A percentile compares a stretch with the other conserved stretches of the same genome.
phyloP scores from a whole-genome alignment of 2,888 invertebrate genomes.

The Apotomis betuletana region DNA sequence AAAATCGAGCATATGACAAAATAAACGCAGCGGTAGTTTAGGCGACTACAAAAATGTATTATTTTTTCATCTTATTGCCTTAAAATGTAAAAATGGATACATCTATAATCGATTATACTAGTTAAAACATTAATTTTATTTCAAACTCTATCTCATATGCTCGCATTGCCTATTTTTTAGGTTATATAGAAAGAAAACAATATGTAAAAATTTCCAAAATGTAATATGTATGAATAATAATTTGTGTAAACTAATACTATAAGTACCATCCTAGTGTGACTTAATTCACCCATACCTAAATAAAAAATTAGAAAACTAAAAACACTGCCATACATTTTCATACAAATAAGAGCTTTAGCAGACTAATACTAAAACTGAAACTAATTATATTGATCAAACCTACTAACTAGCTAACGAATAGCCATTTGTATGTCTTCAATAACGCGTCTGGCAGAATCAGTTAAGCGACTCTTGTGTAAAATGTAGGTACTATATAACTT shows the following conservation, averaged over 20 bases:
- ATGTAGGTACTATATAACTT: too few species aligned
- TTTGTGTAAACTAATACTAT: slow-evolving; percentile 1
- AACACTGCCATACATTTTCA: slow-evolving; percentile 28
- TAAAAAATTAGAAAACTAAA: slow-evolving; percentile 2
- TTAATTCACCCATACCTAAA: background rate
- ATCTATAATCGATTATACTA: too few species aligned
- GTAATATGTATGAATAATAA: slow-evolving; percentile 8
- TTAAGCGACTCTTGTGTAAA: slow-evolving; percentile 1
- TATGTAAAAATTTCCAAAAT: background rate
- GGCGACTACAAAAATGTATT: too few species aligned
- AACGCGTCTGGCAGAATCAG: slow-evolving; percentile 17
- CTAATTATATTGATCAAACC: slow-evolving; percentile 19
- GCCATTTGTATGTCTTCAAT: slow-evolving; percentile 34
- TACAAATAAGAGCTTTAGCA: slow-evolving; percentile 21
- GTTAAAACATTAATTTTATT: too few species aligned
- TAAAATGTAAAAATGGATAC: too few species aligned
- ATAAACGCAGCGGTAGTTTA: too few species aligned
- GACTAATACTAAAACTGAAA: slow-evolving; percentile 11
- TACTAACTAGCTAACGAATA: slow-evolving; percentile 36
- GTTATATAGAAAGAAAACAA: background rate
- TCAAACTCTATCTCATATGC: too few species aligned
- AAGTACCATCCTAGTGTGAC: background rate
- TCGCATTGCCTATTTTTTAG: background rate
- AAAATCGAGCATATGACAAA: too few species aligned
- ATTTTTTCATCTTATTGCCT: too few species aligned